Conservation (phyloP, 2,113 vertebrate species). For the Corythaeola cristata region DNA sequence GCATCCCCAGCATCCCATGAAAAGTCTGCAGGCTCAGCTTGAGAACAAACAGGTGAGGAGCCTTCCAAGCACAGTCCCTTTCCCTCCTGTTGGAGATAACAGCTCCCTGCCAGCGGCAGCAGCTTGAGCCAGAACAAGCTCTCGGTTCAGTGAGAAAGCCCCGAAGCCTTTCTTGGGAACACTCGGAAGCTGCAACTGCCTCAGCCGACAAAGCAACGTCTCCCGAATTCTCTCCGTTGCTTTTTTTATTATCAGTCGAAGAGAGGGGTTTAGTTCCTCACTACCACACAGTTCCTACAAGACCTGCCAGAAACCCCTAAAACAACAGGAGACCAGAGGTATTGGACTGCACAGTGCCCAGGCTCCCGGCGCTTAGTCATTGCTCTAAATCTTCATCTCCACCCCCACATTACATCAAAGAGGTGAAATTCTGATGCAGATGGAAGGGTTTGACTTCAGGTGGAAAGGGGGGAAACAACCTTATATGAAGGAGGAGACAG, state of each 20-base stretch:
- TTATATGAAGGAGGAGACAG: background rate
- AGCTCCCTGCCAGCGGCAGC: background rate
- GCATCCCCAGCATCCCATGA: background rate
- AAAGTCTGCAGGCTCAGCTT: background rate
- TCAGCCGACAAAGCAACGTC: background rate
- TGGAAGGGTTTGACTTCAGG: background rate
- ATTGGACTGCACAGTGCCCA: background rate
- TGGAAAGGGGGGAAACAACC: background rate
- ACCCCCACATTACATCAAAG: conserved; percentile 29
- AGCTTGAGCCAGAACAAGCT: background rate
- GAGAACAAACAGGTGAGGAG: background rate
- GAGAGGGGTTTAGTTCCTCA: background rate
- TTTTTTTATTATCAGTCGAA: background rate
- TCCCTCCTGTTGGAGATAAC: background rate
- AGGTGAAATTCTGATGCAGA: conserved; percentile 9
- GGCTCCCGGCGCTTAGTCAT: conserved; percentile 22
- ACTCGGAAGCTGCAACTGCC: background rate
- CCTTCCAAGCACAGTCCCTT: background rate
- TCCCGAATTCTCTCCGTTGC: background rate
- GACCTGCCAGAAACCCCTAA: background rate
- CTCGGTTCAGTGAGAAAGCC: background rate
- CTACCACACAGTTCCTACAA: background rate
- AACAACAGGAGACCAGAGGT: background rate
- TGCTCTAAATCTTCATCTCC: conserved; percentile 3
- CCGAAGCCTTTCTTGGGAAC: fast-evolving